Evolutionary conservation across 2,888 invertebrate genomes (phyloP).

Genomic region (Hyalella azteca): DNA sequence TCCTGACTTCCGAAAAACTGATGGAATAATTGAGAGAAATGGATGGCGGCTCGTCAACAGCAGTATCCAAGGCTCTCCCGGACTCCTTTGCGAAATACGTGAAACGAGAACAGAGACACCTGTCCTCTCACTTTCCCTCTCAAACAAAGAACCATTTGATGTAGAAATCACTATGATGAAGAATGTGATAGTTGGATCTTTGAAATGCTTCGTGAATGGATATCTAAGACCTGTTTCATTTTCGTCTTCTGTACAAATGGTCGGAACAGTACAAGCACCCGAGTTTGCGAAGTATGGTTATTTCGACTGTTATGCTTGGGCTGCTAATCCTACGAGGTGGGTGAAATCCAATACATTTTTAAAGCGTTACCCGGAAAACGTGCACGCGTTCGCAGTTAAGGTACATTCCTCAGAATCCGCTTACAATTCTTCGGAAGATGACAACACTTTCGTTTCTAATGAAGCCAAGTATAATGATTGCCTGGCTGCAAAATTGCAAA

Average conservation of each 20-base stretch:
- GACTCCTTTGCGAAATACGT: constrained; percentile 12
- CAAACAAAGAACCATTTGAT: constrained; percentile 16
- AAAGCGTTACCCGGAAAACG: not conserved
- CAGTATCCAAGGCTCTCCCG: not conserved
- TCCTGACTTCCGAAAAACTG: constrained; percentile 34
- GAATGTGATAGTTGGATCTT: not conserved
- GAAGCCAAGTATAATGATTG: not conserved
- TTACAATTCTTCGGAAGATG: constrained; percentile 38
- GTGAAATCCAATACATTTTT: constrained; percentile 40
- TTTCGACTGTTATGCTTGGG: constrained; percentile 48
- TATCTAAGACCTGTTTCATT: not conserved
- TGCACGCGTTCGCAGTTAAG: constrained; percentile 39
- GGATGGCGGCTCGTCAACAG: constrained; percentile 43
- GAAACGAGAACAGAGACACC: not conserved
- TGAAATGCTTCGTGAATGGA: constrained; percentile 50
- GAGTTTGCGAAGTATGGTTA: constrained; percentile 43
- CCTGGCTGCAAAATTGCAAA: not conserved
- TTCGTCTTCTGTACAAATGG: not conserved
- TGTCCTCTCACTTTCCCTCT: not conserved
- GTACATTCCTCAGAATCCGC: not conserved
- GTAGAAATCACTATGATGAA: constrained; percentile 15
- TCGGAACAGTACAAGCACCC: too few species aligned
- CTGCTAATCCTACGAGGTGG: constrained; percentile 15
- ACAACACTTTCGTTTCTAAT: constrained; percentile 39
- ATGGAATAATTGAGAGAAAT: constrained; percentile 36